Evolutionary conservation across 2,888 invertebrate genomes (phyloP).

Genomic region (Silvanus unidentatus): DNA sequence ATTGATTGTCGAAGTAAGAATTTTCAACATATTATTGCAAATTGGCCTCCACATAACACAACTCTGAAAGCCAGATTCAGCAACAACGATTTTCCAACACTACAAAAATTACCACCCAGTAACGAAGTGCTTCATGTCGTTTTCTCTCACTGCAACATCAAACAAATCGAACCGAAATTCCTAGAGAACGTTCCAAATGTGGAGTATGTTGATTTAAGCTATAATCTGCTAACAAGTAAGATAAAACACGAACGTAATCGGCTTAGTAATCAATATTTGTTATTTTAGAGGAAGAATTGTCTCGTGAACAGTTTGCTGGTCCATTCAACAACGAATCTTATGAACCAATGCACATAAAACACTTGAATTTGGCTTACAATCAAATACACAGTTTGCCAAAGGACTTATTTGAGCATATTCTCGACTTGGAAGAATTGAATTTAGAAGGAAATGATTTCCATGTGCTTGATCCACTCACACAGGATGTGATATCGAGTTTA

Average conservation of each 20-base stretch:
- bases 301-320: conserved; percentile 62
- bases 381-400: conserved; percentile 56
- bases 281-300: conserved; percentile 48
- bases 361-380: conserved; percentile 60
- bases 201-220: conserved; percentile 54
- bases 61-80: conserved; percentile 53
- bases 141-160: conserved; percentile 51
- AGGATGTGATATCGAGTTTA: conserved; percentile 53
- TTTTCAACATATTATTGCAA: conserved; percentile 34
- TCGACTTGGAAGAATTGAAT: conserved; percentile 54
- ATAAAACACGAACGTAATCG: neutral
- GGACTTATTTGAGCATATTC: conserved; percentile 59
- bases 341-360: conserved; percentile 54
- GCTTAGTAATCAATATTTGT: neutral
- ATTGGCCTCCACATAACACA: conserved; percentile 40
- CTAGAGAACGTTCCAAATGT: conserved; percentile 50
- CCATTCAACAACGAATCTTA: conserved; percentile 54
- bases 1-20: conserved; percentile 34
- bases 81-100: conserved; percentile 48
- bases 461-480: conserved; percentile 55
- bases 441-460: conserved; percentile 58
- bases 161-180: conserved; percentile 49
- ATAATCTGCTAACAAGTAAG: conserved; percentile 53
- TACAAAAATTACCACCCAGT: conserved; percentile 47
- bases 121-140: conserved; percentile 49